Evolutionary conservation across 2,888 invertebrate species (phyloP).

Genomic region (Rotaria magnacalcarata): DNA sequence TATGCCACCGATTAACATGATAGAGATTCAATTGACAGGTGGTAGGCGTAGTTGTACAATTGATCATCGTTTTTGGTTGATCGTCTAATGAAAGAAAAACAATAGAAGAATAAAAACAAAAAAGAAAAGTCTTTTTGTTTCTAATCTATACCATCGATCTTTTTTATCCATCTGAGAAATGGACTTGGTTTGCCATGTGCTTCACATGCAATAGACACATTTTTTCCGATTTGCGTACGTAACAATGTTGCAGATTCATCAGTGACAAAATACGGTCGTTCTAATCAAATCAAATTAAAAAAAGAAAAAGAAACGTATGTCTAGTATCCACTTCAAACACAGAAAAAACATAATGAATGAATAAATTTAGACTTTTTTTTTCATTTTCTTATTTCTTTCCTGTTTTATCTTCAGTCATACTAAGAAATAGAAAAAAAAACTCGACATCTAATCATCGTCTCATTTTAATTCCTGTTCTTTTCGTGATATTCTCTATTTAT

Average conservation of each 20-base stretch:
- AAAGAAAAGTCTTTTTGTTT: background rate
- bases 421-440: background rate
- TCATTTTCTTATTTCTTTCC: background rate
- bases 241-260: background rate
- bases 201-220: slow-evolving; percentile 19
- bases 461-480: background rate
- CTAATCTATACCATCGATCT: slow-evolving; percentile 9
- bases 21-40: slow-evolving; percentile 24
- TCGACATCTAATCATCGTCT: background rate
- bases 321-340: background rate
- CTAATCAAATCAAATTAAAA: background rate
- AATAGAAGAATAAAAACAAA: background rate
- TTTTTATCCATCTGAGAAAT: slow-evolving; percentile 34
- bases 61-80: slow-evolving; percentile 7
- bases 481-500: background rate
- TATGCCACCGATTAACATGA: background rate
- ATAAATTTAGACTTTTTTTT: background rate
- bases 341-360: background rate
- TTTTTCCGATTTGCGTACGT: slow-evolving; percentile 31
- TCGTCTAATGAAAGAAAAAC: background rate
- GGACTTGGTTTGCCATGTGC: slow-evolving; percentile 27
- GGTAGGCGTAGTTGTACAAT: slow-evolving; percentile 32
- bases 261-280: slow-evolving; percentile 15
- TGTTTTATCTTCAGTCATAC: background rate
- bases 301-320: background rate